Conservation (phyloP, 1,140 invertebrate species). For the Carcinoscorpius rotundicauda region DNA sequence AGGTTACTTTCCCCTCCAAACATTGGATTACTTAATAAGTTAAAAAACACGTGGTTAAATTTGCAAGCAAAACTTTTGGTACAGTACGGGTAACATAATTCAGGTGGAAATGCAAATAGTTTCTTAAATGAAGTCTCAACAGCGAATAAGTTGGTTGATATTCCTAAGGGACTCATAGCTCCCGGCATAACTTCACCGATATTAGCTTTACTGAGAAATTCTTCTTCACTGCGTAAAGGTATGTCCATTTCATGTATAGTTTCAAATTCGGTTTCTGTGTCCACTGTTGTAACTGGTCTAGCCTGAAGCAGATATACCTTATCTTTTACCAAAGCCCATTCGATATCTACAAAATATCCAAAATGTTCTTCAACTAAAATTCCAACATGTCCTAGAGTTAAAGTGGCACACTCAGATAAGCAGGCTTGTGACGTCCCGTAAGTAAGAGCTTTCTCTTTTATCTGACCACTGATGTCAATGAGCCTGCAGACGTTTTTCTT, state of each 20-base stretch:
- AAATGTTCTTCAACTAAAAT: conserved; percentile 8
- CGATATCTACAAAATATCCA: neutral
- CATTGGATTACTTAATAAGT: too few relatives aligned
- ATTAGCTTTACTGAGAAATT: conserved; percentile 17
- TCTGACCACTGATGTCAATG: conserved; percentile 16
- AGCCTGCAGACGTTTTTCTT: conserved; percentile 5
- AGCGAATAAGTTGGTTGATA: too few relatives aligned
- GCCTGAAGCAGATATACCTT: conserved; percentile 53
- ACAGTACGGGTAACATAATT: too few relatives aligned
- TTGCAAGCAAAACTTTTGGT: too few relatives aligned
- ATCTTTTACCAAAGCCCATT: conserved; percentile 27
- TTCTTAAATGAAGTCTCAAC: too few relatives aligned
- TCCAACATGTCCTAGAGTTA: too few relatives aligned
- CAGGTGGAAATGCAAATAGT: too few relatives aligned
- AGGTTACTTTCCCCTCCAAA: too few relatives aligned
- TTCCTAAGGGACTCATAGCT: too few relatives aligned
- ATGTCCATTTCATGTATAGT: conserved; percentile 54
- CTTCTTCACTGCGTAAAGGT: conserved; percentile 11
- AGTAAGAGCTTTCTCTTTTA: conserved; percentile 28
- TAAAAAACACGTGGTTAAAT: too few relatives aligned
- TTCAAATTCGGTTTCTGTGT: conserved; percentile 56
- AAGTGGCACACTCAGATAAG: too few relatives aligned
- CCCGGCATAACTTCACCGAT: conserved; percentile 15
- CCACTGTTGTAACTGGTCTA: conserved; percentile 54
- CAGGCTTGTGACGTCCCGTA: too few relatives aligned